phyloP scores from a whole-genome alignment of 2,113 vertebrate species.

The Acrocephalus kingi region DNA sequence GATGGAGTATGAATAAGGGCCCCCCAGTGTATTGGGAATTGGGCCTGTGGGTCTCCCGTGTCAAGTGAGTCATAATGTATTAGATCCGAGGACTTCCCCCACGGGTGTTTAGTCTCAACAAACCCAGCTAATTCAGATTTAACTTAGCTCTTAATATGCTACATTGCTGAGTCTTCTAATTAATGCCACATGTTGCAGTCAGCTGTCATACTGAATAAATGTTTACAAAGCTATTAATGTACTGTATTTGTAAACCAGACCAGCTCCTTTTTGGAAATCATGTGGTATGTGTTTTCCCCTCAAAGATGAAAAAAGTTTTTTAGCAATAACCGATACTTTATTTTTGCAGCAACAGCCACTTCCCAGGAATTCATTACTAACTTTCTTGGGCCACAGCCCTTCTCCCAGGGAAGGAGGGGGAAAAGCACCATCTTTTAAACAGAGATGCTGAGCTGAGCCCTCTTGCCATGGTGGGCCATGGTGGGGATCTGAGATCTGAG shows the following conservation, averaged over 20 bases:
- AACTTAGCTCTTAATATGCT: conserved; percentile 79
- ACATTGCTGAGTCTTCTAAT: conserved; percentile 80
- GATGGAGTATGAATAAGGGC: conserved; percentile 52
- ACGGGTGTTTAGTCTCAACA: conserved; percentile 75
- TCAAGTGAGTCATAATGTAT: conserved; percentile 72
- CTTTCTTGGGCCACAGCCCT: conserved; percentile 46
- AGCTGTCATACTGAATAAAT: conserved; percentile 85
- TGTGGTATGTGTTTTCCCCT: conserved; percentile 79
- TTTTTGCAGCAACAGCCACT: conserved; percentile 72
- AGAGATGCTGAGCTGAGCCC: neutral
- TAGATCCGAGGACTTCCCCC: conserved; percentile 69
- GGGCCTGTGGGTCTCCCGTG: conserved; percentile 59
- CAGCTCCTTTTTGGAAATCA: conserved; percentile 76
- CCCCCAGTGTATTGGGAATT: conserved; percentile 62
- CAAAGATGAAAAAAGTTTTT: conserved; percentile 74
- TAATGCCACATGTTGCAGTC: conserved; percentile 82
- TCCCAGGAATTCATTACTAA: conserved; percentile 60
- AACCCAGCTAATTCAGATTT: conserved; percentile 78
- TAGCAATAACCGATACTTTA: conserved; percentile 75
- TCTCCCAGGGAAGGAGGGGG: neutral
- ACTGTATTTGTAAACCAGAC: conserved; percentile 82
- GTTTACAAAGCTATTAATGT: conserved; percentile 87
- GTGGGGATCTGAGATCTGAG: neutral
- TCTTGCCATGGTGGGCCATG: fast-evolving
- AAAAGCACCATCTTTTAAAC: neutral